Conservation (phyloP, 2,797 vertebrate species). For the Capromys pilorides region DNA sequence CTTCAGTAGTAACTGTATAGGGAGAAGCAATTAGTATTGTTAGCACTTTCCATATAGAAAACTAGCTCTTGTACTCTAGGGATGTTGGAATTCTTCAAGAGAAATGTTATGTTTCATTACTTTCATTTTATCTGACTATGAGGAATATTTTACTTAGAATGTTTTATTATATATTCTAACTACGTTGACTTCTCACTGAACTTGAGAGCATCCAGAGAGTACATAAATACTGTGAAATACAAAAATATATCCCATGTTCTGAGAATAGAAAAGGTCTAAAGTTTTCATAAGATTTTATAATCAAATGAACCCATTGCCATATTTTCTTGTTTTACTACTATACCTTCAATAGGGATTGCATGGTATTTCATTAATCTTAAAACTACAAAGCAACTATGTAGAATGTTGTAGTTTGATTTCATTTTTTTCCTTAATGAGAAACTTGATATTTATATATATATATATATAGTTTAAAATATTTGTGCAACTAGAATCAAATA, state of each 20-base stretch:
- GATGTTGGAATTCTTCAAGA: not conserved
- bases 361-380: conserved; percentile 49
- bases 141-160: not conserved
- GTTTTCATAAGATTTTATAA: not conserved
- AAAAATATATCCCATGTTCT: not conserved
- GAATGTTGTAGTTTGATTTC: not conserved
- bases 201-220: not conserved
- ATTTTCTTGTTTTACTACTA: not conserved
- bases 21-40: not conserved
- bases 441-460: not conserved
- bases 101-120: not conserved
- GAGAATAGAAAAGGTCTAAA: conserved; percentile 19
- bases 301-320: not conserved
- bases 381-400: conserved; percentile 5
- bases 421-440: not conserved
- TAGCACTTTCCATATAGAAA: not conserved
- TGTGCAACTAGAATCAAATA: conserved; percentile 35
- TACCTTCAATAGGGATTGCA: not conserved
- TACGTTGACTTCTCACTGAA: not conserved
- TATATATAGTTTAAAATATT: conserved; percentile 22
- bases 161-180: not conserved
- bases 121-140: not conserved
- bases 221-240: not conserved
- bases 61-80: not conserved
- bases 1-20: not conserved